Evolutionary conservation across 1,140 invertebrate species (phyloP), one percentile per base, ranked within the genome.

Genomic region (Agraylea sexmaculata): DNA sequence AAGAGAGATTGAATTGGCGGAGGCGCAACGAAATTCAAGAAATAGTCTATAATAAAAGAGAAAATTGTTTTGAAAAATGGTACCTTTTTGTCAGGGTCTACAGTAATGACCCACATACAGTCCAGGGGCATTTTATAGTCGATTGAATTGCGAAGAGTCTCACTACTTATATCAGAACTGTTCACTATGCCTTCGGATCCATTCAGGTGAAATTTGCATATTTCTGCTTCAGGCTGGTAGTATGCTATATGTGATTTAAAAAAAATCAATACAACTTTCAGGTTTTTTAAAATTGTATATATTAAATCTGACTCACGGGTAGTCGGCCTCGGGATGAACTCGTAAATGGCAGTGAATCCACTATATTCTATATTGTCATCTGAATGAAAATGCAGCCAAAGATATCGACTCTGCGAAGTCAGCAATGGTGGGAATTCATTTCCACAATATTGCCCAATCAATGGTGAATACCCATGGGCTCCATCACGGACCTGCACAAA

Each of bases 341-440:
- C 69, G 57, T 81, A 87, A 1, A 88, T 75, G 2, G 83, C 87
- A 46, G 73, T 75, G 59, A 93, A 92, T 2, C 88, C 88, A 12
- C 62, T 64, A 52, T 82, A 83, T 57, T 89, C 79, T 45, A 91
- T 85, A 50, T 77, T 83, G 40, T 83, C 80, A 52, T 93, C 87
- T 1, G 84, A 86, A 37, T 74, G 74, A 62, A 93, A 93, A 31
- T 77, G 70, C 10, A 91, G 64, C 86, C 86, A 91, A 17, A 93
- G 70, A 55, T 79, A 77, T 11, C 82, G 68, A 29, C 79, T 77
- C 27, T 76, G 74, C 3, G 84, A 87, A 18, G 73, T 75, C 44
- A 90, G 74, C 53, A 80, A 73, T 2, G 77, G 76, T 5, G 88
- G 87, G 54, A 85, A 87, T 36, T 74, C 67, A 13, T 71, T 69